Evolutionary conservation across 2,113 vertebrate genomes (phyloP).

Genomic region (Balaenoptera acutorostrata): DNA sequence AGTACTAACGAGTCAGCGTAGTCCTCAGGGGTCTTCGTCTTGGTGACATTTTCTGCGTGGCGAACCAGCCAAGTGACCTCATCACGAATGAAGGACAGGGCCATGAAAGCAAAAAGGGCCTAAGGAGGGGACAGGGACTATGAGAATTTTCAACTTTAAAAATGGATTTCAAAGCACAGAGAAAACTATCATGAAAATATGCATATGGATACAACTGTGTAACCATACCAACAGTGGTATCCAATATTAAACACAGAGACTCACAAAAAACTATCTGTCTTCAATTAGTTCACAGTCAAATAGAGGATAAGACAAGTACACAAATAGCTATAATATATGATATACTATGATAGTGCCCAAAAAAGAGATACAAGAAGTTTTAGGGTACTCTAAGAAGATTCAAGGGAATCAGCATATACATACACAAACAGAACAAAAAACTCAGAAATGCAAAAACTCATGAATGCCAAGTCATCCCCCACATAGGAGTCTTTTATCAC

Average conservation of each 20-base stretch:
- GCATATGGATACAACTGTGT: neutral
- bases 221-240: neutral
- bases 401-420: neutral
- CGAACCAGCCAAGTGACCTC: conserved; percentile 92
- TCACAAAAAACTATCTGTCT: neutral
- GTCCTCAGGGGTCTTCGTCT: conserved; percentile 91
- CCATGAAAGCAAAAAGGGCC: conserved; percentile 92
- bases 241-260: neutral
- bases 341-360: neutral
- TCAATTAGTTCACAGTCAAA: conserved; percentile 21
- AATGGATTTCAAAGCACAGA: conserved; percentile 11
- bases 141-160: conserved; percentile 26
- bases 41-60: conserved; percentile 92
- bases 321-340: neutral
- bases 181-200: neutral
- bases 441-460: neutral
- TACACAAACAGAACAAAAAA: neutral
- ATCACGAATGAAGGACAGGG: conserved; percentile 92
- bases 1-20: conserved; percentile 83
- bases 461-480: neutral
- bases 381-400: neutral
- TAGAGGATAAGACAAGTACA: neutral
- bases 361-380: neutral
- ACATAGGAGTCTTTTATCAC: neutral
- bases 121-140: conserved; percentile 55